Base-by-base conservation (phyloP, 2,113 vertebrate species). In the Ciconia boyciana region DNA sequence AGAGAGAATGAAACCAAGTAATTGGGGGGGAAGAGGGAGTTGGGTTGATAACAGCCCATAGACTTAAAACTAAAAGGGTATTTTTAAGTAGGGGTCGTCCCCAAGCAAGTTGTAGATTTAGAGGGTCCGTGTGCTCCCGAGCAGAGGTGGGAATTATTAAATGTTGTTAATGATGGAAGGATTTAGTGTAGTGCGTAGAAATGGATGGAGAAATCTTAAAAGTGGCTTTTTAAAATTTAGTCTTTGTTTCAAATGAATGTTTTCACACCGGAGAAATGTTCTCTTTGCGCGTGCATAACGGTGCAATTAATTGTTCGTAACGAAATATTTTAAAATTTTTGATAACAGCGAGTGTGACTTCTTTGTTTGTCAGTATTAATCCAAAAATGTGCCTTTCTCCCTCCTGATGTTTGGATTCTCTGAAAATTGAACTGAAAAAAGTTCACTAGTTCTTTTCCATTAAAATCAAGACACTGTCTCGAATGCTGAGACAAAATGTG, bases 1-100 rank as follows among this genome's bases (percentile, higher is more conserved):
- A 71, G 82, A 79, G 91, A 93, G 96, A 96, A 96, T 93, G 96
- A 96, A 95, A 76, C 52, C 87, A 31, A 65, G 90, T 49, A 58
- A 91, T 31, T 93, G 60, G n/a, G 60, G 83, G 66, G 36, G 54
- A 25, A 72, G 70, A 62, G 83, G 74, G 90, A 76, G 12, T 32
- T 44, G 83, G 69, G 51, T 29, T 71, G 87, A 80, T 83, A 93
- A 83, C 32, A 89, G 46, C 52, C 34, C 83, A 3, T 4, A 18
- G 71, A 16, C 13, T 25, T 32, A 6, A 22, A 72, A 28, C 52
- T 11, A 1, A 7, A 32, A 8, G 55, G 46, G 24, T 51, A 4
- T 60, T 75, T 95, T 89, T 41, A 51, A 76, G 44, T 11, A 16
- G 16, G 61, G 65, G 36, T 61, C 57, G 8, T 12, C 62, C 84